phyloP scores from a whole-genome alignment of 2,797 vertebrate genomes.

The Phoxinus dragarum region DNA sequence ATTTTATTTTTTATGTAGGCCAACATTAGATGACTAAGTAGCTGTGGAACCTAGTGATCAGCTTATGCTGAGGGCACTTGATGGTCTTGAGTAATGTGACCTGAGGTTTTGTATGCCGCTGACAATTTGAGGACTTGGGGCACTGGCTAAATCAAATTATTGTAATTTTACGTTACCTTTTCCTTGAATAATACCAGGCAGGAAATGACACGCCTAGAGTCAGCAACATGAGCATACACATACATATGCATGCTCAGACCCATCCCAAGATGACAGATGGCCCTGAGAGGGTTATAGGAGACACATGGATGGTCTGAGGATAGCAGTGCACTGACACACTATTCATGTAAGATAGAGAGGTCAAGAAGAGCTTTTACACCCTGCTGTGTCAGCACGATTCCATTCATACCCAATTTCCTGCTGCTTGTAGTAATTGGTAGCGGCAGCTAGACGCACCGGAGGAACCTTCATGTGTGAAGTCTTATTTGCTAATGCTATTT shows the following conservation, averaged over 20 bases:
- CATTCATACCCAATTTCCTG: slow-evolving; percentile 6
- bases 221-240: background rate
- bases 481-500: background rate
- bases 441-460: background rate
- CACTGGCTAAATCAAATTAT: background rate
- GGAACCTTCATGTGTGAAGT: slow-evolving; percentile 2
- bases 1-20: background rate
- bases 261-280: slow-evolving; percentile 45
- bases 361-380: slow-evolving; percentile 18
- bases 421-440: background rate
- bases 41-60: background rate
- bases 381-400: slow-evolving; percentile 41
- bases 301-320: slow-evolving; percentile 37
- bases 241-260: background rate
- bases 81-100: background rate
- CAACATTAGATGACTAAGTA: background rate
- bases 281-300: slow-evolving; percentile 13
- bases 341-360: slow-evolving; percentile 9
- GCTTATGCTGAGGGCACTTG: background rate
- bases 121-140: background rate
- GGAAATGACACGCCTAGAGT: slow-evolving; percentile 12
- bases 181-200: background rate
- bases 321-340: slow-evolving; percentile 2
- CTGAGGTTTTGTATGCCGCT: background rate
- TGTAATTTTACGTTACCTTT: background rate